These are phyloP conservation scores for Furnarius figulus DNA, from an alignment of 2,113 vertebrate genomes.

Conservation along the genomic window DNA sequence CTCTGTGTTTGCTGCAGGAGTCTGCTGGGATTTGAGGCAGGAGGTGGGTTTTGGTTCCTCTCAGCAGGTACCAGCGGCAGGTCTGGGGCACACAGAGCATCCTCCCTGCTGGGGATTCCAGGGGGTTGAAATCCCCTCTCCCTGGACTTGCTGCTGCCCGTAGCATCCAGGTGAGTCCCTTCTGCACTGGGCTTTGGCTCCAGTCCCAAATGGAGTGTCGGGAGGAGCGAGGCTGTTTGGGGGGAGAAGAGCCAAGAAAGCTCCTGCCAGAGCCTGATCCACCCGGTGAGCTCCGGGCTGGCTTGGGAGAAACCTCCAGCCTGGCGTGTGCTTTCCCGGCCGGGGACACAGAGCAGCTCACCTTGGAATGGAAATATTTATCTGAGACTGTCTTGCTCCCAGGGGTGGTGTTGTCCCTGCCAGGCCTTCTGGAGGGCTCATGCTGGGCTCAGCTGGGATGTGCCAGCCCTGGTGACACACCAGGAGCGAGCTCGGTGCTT, in stretches of 20 bases:
- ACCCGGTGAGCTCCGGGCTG: neutral
- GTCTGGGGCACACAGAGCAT: rapidly evolving
- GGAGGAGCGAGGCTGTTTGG: neutral
- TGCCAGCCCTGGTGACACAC: neutral
- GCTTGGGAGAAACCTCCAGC: neutral
- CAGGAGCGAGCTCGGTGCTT: neutral
- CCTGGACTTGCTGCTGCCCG: neutral
- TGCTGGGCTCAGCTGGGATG: neutral
- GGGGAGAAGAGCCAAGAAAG: neutral
- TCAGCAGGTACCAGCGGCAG: rapidly evolving
- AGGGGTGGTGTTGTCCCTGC: neutral
- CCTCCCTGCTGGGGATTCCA: rapidly evolving
- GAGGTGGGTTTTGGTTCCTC: neutral
- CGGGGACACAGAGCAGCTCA: neutral
- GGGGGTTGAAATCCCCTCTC: neutral
- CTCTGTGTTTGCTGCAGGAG: neutral
- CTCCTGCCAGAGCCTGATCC: neutral
- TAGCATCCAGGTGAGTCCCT: neutral
- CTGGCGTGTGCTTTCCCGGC: rapidly evolving
- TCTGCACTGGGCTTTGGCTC: neutral
- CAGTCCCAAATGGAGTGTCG: neutral
- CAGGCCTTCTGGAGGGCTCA: neutral
- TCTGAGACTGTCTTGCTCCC: neutral
- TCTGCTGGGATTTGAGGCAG: neutral
- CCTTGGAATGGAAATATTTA: neutral